Conservation (phyloP, 1,140 invertebrate species). For the Zaprionus tsacasi region DNA sequence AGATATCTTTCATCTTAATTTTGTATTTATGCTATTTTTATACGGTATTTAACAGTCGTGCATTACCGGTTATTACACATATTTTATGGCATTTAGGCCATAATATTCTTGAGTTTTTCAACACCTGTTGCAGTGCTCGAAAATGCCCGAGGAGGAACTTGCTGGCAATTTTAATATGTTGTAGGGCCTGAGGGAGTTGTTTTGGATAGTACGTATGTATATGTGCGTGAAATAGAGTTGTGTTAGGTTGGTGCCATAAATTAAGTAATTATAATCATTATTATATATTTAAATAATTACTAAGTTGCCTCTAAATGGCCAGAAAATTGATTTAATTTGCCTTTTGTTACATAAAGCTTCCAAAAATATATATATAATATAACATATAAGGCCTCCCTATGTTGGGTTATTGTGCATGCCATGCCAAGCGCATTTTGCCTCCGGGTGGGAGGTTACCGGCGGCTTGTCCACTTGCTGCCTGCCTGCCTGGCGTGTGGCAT, state of each 20-base stretch:
- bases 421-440: too few species aligned
- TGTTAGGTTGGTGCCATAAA: too few species aligned
- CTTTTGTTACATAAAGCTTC: not conserved
- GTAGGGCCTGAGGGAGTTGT: too few species aligned
- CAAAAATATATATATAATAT: not conserved
- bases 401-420: not conserved
- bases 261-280: not conserved
- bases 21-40: not conserved
- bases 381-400: too few species aligned
- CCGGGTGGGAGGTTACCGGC: not conserved
- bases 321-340: not conserved
- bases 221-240: too few species aligned
- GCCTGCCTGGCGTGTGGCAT: not conserved
- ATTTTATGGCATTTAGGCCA: conserved; percentile 1
- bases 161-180: too few species aligned
- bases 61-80: not conserved
- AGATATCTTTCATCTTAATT: too few species aligned
- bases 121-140: too few species aligned
- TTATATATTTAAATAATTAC: not conserved
- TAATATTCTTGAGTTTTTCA: not conserved
- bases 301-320: not conserved
- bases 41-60: not conserved
- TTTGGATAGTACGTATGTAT: too few species aligned
- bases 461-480: not conserved
- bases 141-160: too few species aligned